phyloP scores from a whole-genome alignment of 2,113 vertebrate species.

The Ptilorrhoa leucosticta region DNA sequence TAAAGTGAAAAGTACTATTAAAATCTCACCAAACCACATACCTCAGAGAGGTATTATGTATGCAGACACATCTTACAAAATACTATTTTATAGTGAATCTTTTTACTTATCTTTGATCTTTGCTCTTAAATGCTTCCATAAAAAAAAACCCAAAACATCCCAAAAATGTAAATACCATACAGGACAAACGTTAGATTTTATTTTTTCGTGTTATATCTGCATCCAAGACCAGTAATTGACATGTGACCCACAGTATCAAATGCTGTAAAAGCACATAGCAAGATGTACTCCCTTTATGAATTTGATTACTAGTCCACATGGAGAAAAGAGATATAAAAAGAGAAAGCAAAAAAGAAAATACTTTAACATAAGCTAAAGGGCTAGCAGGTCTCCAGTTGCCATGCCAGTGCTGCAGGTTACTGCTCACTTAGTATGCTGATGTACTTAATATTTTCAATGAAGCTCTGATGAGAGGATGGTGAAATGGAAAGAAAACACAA shows the following conservation, averaged over 20 bases:
- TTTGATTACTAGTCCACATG: neutral
- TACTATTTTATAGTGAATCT: neutral
- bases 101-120: neutral
- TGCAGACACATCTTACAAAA: neutral
- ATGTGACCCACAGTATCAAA: neutral
- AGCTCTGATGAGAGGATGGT: neutral
- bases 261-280: neutral
- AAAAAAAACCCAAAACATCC: neutral
- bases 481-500: neutral
- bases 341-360: neutral
- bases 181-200: neutral
- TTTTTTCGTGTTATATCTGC: neutral
- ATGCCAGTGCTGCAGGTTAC: neutral
- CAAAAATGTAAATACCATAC: neutral
- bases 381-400: neutral
- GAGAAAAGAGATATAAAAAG: neutral
- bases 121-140: neutral
- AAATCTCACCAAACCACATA: neutral
- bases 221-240: neutral
- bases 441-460: neutral
- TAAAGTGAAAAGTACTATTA: neutral
- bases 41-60: neutral
- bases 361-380: neutral
- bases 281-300: neutral
- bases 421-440: neutral